Conservation (phyloP, 2,113 vertebrate genomes). For the Stegastes partitus region DNA sequence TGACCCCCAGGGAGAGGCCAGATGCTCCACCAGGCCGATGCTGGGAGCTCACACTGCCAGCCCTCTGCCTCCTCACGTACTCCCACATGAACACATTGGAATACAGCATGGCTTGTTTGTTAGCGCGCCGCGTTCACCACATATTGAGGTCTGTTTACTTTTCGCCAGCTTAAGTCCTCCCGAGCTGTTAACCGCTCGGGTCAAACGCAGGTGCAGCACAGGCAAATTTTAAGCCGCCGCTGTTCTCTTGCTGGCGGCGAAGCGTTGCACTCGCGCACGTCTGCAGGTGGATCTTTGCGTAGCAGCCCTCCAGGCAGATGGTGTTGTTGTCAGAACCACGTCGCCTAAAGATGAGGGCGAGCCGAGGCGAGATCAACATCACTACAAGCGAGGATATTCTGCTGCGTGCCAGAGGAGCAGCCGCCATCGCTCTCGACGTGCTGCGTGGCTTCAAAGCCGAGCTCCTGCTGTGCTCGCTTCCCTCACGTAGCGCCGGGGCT, state of each 20-base stretch:
- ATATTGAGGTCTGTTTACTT: neutral
- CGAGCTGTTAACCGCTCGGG: neutral
- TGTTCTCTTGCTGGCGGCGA: neutral
- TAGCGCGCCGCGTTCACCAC: neutral
- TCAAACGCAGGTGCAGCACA: neutral
- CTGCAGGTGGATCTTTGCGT: conserved; percentile 14
- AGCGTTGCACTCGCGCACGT: neutral
- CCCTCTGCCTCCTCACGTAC: conserved; percentile 27
- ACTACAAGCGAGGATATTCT: neutral
- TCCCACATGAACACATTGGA: conserved; percentile 6
- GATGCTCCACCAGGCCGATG: conserved; percentile 37
- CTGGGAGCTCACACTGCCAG: conserved; percentile 39
- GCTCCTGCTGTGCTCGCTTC: neutral
- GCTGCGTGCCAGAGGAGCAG: neutral
- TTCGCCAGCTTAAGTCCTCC: neutral
- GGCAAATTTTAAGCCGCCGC: neutral
- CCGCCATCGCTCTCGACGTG: neutral
- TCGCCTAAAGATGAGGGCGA: conserved; percentile 10
- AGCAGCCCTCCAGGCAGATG: conserved; percentile 49
- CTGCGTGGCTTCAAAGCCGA: neutral
- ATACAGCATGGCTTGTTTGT: conserved; percentile 14
- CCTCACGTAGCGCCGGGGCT: neutral
- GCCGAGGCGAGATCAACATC: conserved; percentile 9
- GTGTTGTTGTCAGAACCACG: conserved; percentile 37
- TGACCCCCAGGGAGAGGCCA: conserved; percentile 31